Conservation (phyloP, 2,113 vertebrate species). For the Diadophis punctatus region DNA sequence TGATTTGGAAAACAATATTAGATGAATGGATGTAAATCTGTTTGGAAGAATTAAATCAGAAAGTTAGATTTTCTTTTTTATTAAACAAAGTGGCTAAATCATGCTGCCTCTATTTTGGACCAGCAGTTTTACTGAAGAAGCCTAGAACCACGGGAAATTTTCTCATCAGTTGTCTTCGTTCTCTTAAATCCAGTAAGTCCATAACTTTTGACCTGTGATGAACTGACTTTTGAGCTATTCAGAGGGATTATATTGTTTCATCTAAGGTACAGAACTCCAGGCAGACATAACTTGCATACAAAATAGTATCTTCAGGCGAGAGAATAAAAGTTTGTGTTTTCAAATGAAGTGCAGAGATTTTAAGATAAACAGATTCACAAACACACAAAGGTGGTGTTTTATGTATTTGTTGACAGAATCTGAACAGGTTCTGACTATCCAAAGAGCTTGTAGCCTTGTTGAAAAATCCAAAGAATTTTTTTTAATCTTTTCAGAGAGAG, state of each 20-base stretch:
- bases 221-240: not conserved
- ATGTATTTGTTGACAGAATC: not conserved
- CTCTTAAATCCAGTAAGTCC: not conserved
- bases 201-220: not conserved
- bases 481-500: not conserved
- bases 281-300: fast-evolving
- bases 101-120: not conserved
- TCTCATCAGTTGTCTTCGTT: conserved; percentile 11
- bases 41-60: not conserved
- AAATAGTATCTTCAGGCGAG: not conserved
- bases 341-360: not conserved
- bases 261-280: not conserved
- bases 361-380: not conserved
- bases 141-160: not conserved
- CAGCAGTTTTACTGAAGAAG: fast-evolving
- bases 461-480: not conserved
- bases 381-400: not conserved
- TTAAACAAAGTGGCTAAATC: not conserved
- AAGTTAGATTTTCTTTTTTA: not conserved
- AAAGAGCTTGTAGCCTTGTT: not conserved
- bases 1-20: not conserved
- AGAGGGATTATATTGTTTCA: not conserved
- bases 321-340: conserved; percentile 4
- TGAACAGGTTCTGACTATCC: not conserved
- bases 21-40: not conserved